phyloP scores from a whole-genome alignment of 2,113 vertebrate genomes.

The Myxocyprinus asiaticus region DNA sequence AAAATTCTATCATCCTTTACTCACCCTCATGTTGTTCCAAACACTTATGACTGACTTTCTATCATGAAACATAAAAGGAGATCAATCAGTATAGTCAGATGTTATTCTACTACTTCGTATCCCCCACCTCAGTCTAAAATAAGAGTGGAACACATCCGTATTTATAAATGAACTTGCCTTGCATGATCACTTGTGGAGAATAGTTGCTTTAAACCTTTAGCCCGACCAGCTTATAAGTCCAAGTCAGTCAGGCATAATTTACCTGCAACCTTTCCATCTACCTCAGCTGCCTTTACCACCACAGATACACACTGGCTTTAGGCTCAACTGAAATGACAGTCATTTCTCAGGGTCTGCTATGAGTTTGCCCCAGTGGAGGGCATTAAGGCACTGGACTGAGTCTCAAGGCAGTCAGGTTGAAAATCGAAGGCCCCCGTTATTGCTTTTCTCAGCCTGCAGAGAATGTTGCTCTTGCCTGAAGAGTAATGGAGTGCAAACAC shows the following conservation, averaged over 20 bases:
- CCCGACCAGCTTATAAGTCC: constrained; percentile 26
- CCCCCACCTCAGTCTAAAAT: constrained; percentile 26
- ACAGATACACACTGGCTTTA: constrained; percentile 13
- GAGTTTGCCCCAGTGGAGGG: constrained; percentile 14
- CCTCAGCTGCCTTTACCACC: constrained; percentile 1
- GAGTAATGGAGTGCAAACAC: neutral
- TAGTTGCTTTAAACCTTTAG: constrained; percentile 19
- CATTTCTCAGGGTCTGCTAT: constrained; percentile 37
- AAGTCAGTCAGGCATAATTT: constrained; percentile 32
- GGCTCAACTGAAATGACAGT: constrained; percentile 23
- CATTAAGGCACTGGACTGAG: constrained; percentile 47
- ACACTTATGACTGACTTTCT: too few relatives aligned
- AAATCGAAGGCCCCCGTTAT: constrained; percentile 48
- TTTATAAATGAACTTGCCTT: constrained; percentile 35
- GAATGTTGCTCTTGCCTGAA: constrained; percentile 8
- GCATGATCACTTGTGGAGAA: neutral
- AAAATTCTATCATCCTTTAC: too few relatives aligned
- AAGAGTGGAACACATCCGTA: neutral
- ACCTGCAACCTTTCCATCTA: constrained; percentile 32
- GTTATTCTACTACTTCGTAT: neutral
- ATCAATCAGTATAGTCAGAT: too few relatives aligned
- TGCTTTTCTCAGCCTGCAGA: constrained; percentile 37
- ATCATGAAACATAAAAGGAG: too few relatives aligned
- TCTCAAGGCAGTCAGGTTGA: constrained; percentile 47
- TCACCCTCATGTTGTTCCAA: too few relatives aligned